Conservation (phyloP, 1,140 invertebrate genomes). For the Colletes gigas region DNA sequence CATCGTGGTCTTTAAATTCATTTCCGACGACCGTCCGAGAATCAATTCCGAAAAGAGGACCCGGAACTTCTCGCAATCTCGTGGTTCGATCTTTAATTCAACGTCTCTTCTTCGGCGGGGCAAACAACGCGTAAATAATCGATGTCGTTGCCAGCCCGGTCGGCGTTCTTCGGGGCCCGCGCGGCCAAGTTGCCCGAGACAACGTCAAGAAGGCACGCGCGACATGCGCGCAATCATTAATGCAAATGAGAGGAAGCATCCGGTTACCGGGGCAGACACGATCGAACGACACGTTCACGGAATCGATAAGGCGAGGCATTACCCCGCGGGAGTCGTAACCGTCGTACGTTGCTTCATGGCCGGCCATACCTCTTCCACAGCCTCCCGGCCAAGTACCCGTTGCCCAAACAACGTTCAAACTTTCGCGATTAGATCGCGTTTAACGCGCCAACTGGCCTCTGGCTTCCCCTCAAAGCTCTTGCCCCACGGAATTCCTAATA, state of each 20-base stretch:
- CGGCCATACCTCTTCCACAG: not conserved
- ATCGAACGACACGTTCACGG: not conserved
- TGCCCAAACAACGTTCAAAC: not conserved
- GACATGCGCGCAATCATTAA: slow-evolving; percentile 18
- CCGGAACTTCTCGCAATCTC: not conserved
- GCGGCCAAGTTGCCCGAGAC: not conserved
- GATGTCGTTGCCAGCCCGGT: not conserved
- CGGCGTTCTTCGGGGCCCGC: not conserved
- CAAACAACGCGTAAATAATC: slow-evolving; percentile 19
- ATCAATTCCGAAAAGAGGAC: not conserved
- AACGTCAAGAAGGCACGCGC: not conserved
- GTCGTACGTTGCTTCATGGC: not conserved
- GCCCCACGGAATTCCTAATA: not conserved
- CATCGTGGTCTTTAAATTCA: not conserved
- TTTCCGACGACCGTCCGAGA: not conserved
- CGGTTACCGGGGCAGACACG: not conserved
- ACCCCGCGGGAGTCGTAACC: not conserved
- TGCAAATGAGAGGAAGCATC: slow-evolving; percentile 7
- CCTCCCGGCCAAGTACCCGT: not conserved
- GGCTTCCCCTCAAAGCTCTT: too few relatives aligned
- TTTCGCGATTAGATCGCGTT: not conserved
- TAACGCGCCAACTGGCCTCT: not conserved
- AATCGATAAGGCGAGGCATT: not conserved
- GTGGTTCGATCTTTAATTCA: slow-evolving; percentile 15
- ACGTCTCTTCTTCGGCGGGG: not conserved